Evolutionary conservation across 1,140 invertebrate species (phyloP), one percentile per base, ranked within the genome.

Genomic region (Pteromalus puparum): DNA sequence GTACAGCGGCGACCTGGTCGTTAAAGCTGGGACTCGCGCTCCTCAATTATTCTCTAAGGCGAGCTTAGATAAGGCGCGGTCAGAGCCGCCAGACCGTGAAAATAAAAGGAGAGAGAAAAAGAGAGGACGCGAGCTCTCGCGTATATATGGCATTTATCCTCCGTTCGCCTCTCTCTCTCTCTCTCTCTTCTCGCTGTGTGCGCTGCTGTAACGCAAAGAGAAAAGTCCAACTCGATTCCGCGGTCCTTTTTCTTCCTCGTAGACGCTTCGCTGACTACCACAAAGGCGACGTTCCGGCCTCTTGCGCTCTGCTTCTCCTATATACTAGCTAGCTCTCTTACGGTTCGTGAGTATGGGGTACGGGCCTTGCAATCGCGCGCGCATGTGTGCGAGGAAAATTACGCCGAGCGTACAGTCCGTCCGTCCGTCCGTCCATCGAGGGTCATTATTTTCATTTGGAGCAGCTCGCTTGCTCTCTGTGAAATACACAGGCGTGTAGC

Each of bases 1-100:
- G 18, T n/a, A n/a, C n/a, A n/a, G n/a, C 65, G 67, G 24, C 61
- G 68, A 80, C 80, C 34, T 76, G 21, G 61, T 84, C 53, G 78
- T 81, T 85, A 85, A 82, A 77, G 79, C 42, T 53, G 81, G 18
- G 38, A 13, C 86, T 70, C 77, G 85, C 85, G 24, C 84, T 81
- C 74, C 67, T 78, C 81, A 83, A 86, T 85, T 85, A 85, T 85
- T 85, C 84, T 82, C 74, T 81, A 81, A 82, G 53, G 76, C 85
- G 73, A 85, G 83, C 86, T 86, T 87, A 87, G 87, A 91, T 90
- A 90, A 91, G 90, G 89, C 87, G 89, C 88, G 90, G 89, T 87
- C 88, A 87, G 85, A 87, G 85, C 87, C 90, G 82, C n/a, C 88
- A 89, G 90, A 92, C 90, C 91, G 86, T 91, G 88, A 91, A 91